Evolutionary conservation across 2,113 vertebrate species (phyloP), one percentile per base, ranked within the genome.

Genomic region (Daboia siamensis): DNA sequence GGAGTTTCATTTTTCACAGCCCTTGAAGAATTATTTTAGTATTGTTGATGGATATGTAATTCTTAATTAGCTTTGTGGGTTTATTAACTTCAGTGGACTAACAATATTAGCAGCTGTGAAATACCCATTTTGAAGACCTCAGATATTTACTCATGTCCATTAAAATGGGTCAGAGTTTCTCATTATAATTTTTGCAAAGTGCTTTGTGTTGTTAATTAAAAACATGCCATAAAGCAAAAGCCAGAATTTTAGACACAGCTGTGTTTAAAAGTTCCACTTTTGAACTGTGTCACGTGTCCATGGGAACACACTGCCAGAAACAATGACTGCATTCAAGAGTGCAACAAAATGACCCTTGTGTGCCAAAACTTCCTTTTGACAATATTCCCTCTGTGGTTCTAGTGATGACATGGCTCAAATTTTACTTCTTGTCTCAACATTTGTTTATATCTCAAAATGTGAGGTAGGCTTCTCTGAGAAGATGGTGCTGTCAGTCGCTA

Each of bases 371-470:
- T 93, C 33, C 51, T 61, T 74, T 86, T 56, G 51, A 87, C 92
- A 90, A 93, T 90, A 87, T 93, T 90, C 80, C 46, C 88, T 90
- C 74, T 92, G 88, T 92, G 88, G 46, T 86, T 57, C 54, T 21
- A 33, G 74, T 48, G 84, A 64, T 90, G 88, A 93, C 88, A 69
- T 54, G 92, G 64, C 80, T 89, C 56, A 86, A 90, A 86, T 57
- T 90, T 39, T n/a, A 48, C 46, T 90, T 89, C 92, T 93, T 86
- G 88, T 93, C 92, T 93, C 56, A 55, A 15, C 86, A 84, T 93
- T 93, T 93, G 88, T 93, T 93, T 90, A 93, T 57, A 93, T 86
- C 80, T 86, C 80, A 29, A 90, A 90, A n/a, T 44, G 46, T 86
- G 88, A 90, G 92, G 48, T 61, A 33, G 52, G 88, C 44, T 90